Conservation (phyloP, 2,888 invertebrate species). For the Linnaemya tessellans region DNA sequence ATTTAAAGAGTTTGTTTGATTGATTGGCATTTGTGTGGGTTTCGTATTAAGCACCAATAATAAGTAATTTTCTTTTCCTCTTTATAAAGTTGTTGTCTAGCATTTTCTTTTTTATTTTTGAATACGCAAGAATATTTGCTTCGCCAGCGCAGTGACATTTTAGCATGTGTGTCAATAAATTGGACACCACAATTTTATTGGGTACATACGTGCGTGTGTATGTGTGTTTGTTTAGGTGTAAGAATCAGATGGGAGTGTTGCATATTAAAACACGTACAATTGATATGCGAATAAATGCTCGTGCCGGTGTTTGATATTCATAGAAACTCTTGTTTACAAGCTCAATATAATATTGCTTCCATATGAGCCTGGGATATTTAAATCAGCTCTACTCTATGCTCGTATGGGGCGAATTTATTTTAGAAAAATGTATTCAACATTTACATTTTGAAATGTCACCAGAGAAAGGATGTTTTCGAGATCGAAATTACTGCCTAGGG, state of each 20-base stretch:
- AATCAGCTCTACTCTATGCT: not conserved
- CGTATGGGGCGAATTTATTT: not conserved
- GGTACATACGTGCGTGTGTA: not conserved
- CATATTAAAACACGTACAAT: not conserved
- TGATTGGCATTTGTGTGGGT: slow-evolving; percentile 60
- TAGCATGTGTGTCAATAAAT: not conserved
- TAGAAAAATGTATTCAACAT: not conserved
- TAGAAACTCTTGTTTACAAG: not conserved
- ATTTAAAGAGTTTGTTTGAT: slow-evolving; percentile 40
- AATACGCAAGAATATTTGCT: not conserved
- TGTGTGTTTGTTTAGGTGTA: slow-evolving; percentile 1
- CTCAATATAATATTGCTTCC: slow-evolving; percentile 2
- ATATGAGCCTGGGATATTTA: not conserved
- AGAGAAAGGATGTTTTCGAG: slow-evolving; percentile 29
- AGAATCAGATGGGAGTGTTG: not conserved
- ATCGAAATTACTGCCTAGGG: slow-evolving; percentile 14
- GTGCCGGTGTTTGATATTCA: not conserved
- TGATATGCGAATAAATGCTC: not conserved
- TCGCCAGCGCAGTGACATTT: not conserved
- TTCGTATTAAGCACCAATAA: slow-evolving; percentile 30
- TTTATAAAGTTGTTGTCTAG: slow-evolving; percentile 10
- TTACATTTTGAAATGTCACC: slow-evolving; percentile 18
- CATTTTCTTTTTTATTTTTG: slow-evolving; percentile 9
- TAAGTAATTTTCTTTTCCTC: slow-evolving; percentile 32
- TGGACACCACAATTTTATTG: slow-evolving; percentile 10